Conservation (phyloP, 1,140 invertebrate genomes). For the Globodera rostochiensis region DNA sequence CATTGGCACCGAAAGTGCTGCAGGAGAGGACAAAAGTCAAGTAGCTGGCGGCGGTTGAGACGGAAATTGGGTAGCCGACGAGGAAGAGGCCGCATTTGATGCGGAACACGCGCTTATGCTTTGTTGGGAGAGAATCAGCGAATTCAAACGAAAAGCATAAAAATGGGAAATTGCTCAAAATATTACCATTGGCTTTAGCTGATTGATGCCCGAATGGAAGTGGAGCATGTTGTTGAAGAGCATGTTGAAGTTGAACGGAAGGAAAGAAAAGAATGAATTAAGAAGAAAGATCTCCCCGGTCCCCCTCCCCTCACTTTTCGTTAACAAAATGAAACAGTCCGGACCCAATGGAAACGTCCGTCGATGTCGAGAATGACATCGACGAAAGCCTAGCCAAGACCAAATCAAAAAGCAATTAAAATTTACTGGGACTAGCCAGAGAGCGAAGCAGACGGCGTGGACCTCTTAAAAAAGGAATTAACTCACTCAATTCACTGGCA, state of each 20-base stretch:
- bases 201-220: slow-evolving; percentile 38
- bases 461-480: slow-evolving; percentile 40
- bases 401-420: neutral
- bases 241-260: slow-evolving; percentile 55
- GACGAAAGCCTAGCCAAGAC: too few relatives aligned
- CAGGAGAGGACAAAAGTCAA: slow-evolving; percentile 40
- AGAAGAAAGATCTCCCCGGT: too few relatives aligned
- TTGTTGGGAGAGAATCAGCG: neutral
- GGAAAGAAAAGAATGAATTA: neutral
- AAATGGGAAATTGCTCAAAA: neutral
- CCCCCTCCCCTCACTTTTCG: too few relatives aligned
- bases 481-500: neutral
- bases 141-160: too few relatives aligned
- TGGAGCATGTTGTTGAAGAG: slow-evolving; percentile 52
- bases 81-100: slow-evolving; percentile 48
- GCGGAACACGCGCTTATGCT: slow-evolving; percentile 45
- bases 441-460: slow-evolving; percentile 48
- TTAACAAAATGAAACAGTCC: too few relatives aligned
- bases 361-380: too few relatives aligned
- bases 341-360: too few relatives aligned
- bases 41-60: slow-evolving; percentile 49
- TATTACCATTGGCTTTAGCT: slow-evolving; percentile 22
- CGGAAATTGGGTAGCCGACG: slow-evolving; percentile 40
- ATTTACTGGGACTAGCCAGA: slow-evolving; percentile 45
- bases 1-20: slow-evolving; percentile 40